Base-by-base conservation (phyloP, 2,797 vertebrate genomes). In the Sus cebifrons region DNA sequence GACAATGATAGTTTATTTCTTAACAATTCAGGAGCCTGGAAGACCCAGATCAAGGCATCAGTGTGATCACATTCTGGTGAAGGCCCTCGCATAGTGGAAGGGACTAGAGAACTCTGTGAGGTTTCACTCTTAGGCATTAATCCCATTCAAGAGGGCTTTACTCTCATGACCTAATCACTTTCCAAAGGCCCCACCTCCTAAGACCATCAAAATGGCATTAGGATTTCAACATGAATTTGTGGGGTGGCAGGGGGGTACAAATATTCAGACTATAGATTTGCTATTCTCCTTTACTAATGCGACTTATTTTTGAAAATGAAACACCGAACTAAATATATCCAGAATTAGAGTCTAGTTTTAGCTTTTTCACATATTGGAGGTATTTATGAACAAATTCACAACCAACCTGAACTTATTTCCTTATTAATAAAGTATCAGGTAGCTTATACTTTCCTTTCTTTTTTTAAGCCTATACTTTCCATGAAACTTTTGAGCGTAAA, bases 371-470 rank as follows among this genome's bases (percentile, higher is more conserved):
- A 84, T 23, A 68, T 85, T 70, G 74, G 27, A 16, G 14, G 4
- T 86, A 7, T 68, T 93, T 83, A 36, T 6, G 44, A 91, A 82
- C 29, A 82, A 97, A 97, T 85, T 87, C 25, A 68, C 8, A 92
- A 86, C 15, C 16, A 67, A 88, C 6, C 4, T 75, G 60, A 96
- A 79, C 56, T 32, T 95, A 40, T 94, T 92, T 89, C 49, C 13
- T 92, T 93, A 83, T 36, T 65, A 79, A 52, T 70, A 86, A 90
- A 89, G 5, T 29, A 83, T 65, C 70, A 92, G 21, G 52, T 25
- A 74, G 16, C 14, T 21, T 52, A 40, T 5, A 79, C 3, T 91
- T 92, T n/a, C 73, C 16, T 49, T 49, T 10, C 44, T 49, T 49
- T 49, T 49, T 49, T 49, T 49, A 21, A 74, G 16, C 14, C 25